Base-by-base conservation (phyloP, 2,113 vertebrate genomes). In the Salvelinus alpinus region DNA sequence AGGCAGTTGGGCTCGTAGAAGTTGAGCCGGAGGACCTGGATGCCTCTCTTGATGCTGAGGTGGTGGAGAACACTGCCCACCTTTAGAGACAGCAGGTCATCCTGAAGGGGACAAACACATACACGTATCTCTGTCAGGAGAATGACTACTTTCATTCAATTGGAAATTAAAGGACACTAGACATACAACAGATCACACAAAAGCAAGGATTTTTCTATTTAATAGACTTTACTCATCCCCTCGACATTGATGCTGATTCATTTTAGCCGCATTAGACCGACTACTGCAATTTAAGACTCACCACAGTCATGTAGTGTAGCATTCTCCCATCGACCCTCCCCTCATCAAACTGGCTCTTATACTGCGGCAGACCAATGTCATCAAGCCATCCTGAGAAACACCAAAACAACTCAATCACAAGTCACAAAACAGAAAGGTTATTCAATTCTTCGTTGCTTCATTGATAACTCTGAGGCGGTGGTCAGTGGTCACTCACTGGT, bases 281-380 rank as follows among this genome's bases (percentile, higher is more conserved):
- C 38, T 11, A 44, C 2, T 12, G 38, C 9, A 54, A 14, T 5
- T 5, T 2, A 12, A 18, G 12, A 90, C 96, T 94, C 91, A 98
- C 98, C 85, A 98, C 93, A 0, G 92, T 97, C 97, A 99, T 95
- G 87, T 95, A 96, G 79, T 99, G 97, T 24, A 99, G 95, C 96
- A 98, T 95, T 16, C 96, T 93, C 0, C 97, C 97, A 0, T 99
- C 98, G 4, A 99, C 95, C 24, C 95, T 94, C 0, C 95, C 96
- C 79, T 99, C 98, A 22, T 99, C 97, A 88, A 99, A 99, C 91
- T 98, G 95, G 20, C 95, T 97, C 87, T 99, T 99, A 47, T 99
- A 99, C 86, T 99, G 98, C 9, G 98, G 97, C 57, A 99, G 94
- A 48, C 98, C 98, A 24, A 99, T 98, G 81, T 99, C 97, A 83